Conservation (phyloP, 1,140 invertebrate genomes). For the Drosophila navojoa region DNA sequence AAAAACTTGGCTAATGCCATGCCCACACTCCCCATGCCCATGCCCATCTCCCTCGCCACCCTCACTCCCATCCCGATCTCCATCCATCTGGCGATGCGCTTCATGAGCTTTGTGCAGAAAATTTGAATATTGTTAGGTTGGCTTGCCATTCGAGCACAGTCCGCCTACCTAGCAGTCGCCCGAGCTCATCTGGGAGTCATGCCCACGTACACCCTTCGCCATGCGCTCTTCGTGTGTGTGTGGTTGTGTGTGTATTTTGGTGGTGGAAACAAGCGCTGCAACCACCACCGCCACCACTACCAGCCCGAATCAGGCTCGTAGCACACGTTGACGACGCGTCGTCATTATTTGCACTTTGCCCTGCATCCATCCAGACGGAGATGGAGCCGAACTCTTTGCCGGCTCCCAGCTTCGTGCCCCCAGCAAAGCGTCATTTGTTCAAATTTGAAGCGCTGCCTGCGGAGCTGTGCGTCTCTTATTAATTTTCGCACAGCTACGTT, state of each 20-base stretch:
- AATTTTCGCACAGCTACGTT: conserved; percentile 63
- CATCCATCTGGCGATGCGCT: conserved; percentile 62
- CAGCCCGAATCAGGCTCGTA: conserved; percentile 21
- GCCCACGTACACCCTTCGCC: conserved; percentile 17
- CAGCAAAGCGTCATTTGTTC: conserved; percentile 50
- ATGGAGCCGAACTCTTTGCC: conserved; percentile 49
- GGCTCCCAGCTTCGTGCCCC: conserved; percentile 5
- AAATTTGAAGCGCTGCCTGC: conserved; percentile 49
- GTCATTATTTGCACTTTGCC: conserved; percentile 66
- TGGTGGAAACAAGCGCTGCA: conserved; percentile 69
- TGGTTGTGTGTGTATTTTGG: conserved; percentile 55
- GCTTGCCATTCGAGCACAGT: conserved; percentile 23
- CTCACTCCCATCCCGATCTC: not conserved
- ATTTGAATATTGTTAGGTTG: conserved; percentile 74
- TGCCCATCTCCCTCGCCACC: conserved; percentile 16
- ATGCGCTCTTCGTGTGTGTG: conserved; percentile 12
- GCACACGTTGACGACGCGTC: conserved; percentile 36
- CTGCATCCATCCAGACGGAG: conserved; percentile 36
- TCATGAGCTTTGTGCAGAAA: conserved; percentile 77
- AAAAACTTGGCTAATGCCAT: conserved; percentile 45
- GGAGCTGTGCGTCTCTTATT: conserved; percentile 67
- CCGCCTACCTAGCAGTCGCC: conserved; percentile 33
- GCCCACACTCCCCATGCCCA: not conserved
- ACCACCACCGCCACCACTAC: conserved; percentile 64
- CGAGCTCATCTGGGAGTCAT: conserved; percentile 36